phyloP scores from a whole-genome alignment of 1,140 invertebrate genomes.

The Drosophila suzukii region DNA sequence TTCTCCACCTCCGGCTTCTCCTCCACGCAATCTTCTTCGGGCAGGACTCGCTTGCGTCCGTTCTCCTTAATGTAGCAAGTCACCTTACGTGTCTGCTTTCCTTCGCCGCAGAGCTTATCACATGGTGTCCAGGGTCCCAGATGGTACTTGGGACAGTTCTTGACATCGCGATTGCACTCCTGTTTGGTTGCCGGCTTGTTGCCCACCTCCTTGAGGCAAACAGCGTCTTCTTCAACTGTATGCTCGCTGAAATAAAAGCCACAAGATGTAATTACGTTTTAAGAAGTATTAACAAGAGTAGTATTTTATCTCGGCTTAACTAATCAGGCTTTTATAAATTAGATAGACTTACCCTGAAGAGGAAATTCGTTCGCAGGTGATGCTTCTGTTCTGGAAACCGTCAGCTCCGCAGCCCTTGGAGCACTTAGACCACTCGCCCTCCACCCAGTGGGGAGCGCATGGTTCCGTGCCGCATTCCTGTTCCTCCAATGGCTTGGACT shows the following conservation, averaged over 20 bases:
- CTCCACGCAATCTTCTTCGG: constrained; percentile 89
- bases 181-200: constrained; percentile 89
- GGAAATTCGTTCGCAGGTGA: constrained; percentile 89
- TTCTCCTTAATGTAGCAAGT: constrained; percentile 90
- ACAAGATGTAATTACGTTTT: neutral
- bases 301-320: neutral
- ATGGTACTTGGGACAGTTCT: constrained; percentile 93
- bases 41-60: constrained; percentile 89
- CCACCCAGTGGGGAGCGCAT: constrained; percentile 93
- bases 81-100: constrained; percentile 90
- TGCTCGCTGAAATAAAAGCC: constrained; percentile 32
- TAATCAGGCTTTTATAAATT: too few species aligned
- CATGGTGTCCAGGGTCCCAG: constrained; percentile 95
- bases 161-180: constrained; percentile 89
- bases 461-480: constrained; percentile 90
- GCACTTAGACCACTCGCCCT: constrained; percentile 93
- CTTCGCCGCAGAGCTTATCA: constrained; percentile 94
- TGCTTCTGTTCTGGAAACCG: constrained; percentile 88
- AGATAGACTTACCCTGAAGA: constrained; percentile 85
- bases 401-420: constrained; percentile 92
- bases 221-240: constrained; percentile 86
- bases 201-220: constrained; percentile 89
- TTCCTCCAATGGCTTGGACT: constrained; percentile 88
- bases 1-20: constrained; percentile 90
- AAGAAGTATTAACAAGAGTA: too few species aligned